Conservation (phyloP, 2,888 invertebrate genomes). For the Beris morrisii region DNA sequence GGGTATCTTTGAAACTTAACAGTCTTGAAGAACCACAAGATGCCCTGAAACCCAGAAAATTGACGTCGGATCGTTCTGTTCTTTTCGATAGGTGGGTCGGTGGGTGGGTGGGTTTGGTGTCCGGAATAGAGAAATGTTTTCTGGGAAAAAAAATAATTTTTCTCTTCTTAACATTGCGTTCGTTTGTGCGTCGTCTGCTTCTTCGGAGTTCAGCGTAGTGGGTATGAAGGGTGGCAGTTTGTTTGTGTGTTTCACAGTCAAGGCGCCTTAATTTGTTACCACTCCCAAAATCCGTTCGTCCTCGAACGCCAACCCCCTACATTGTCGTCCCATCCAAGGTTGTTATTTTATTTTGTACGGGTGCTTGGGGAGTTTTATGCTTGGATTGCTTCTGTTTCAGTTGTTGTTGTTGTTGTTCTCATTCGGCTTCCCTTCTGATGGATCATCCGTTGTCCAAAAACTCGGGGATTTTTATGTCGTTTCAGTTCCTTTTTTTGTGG, state of each 20-base stretch:
- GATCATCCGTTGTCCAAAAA: slow-evolving; percentile 37
- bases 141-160: not conserved
- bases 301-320: slow-evolving; percentile 2
- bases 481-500: slow-evolving; percentile 10
- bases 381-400: slow-evolving; percentile 26
- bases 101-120: not conserved
- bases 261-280: slow-evolving; percentile 35
- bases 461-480: slow-evolving; percentile 29
- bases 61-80: slow-evolving; percentile 29
- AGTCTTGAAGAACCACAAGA: slow-evolving; percentile 22
- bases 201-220: not conserved
- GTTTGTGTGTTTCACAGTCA: not conserved
- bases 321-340: slow-evolving; percentile 12
- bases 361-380: slow-evolving; percentile 34
- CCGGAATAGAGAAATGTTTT: not conserved
- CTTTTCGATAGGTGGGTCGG: slow-evolving; percentile 11
- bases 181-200: slow-evolving; percentile 4
- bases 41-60: slow-evolving; percentile 35
- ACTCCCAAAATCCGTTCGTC: not conserved
- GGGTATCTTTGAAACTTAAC: slow-evolving; percentile 28
- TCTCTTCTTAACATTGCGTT: not conserved
- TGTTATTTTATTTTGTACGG: slow-evolving; percentile 36
- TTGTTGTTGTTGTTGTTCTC: slow-evolving; percentile 28
- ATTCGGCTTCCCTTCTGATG: slow-evolving; percentile 34
- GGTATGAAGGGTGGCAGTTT: no score